These are phyloP conservation scores for Nomada goodeniana DNA, from an alignment of 2,888 invertebrate species.

Conservation along the genomic window DNA sequence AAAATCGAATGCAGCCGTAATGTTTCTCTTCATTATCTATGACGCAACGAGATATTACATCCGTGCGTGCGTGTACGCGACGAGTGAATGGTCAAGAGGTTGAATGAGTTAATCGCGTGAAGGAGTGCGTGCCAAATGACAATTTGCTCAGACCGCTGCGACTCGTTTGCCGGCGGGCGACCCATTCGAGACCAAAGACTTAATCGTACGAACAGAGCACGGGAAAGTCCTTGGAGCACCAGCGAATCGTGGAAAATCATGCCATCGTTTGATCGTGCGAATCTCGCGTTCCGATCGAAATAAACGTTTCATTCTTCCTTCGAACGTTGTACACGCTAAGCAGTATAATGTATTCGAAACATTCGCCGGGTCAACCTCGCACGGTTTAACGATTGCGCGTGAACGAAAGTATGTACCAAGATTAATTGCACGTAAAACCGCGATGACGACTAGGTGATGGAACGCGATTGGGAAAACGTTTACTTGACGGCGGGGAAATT, in stretches of 20 bases:
- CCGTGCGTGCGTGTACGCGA: conserved; percentile 57
- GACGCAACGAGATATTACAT: conserved; percentile 57
- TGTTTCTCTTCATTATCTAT: conserved; percentile 58
- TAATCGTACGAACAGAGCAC: conserved; percentile 77
- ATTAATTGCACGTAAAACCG: not conserved
- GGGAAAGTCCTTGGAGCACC: conserved; percentile 61
- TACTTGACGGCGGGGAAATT: conserved; percentile 10
- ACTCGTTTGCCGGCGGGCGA: conserved; percentile 76
- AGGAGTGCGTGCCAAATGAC: conserved; percentile 80
- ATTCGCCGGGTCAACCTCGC: not conserved
- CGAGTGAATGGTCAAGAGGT: conserved; percentile 65
- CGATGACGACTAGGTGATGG: no score
- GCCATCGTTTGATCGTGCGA: not conserved
- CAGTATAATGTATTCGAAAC: no score
- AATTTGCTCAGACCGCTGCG: conserved; percentile 82
- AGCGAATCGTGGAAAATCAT: conserved; percentile 31
- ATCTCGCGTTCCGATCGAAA: conserved; percentile 12
- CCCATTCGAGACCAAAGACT: conserved; percentile 83
- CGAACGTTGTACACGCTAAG: not conserved
- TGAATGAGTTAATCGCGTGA: conserved; percentile 68
- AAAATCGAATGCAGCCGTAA: not conserved
- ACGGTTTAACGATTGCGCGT: not conserved
- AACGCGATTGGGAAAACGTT: not conserved
- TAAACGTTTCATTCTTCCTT: not conserved
- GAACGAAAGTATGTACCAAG: not conserved